Evolutionary conservation across 2,797 vertebrate species (phyloP), one percentile per base, ranked within the genome.

Genomic region (Pteronotus mesoamericanus): DNA sequence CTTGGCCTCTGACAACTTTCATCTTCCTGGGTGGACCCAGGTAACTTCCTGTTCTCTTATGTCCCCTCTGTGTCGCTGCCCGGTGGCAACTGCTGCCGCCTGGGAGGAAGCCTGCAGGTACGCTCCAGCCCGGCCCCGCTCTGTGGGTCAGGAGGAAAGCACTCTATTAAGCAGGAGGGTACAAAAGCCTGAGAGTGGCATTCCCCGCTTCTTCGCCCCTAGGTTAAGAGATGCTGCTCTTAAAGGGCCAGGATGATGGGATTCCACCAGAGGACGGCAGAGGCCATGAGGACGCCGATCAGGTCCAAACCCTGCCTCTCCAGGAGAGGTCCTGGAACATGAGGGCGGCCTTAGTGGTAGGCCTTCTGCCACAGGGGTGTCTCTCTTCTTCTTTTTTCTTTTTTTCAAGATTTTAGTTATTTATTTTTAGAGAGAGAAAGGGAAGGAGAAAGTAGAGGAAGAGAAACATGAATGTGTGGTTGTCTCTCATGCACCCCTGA

Each of bases 311-410:
- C 46, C 44, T 26, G 2, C 51, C 83, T 78, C 21, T 89, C 34
- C 11, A 7, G 42, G 37, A 72, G 37, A 15, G 3, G 48, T 16
- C 32, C 10, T 0, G 0, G n/a, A 66, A 29, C 10, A 26, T 0
- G 0, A 46, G 69, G 29, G 66, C 72, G 44, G 29, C 34, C 1
- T 15, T 34, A 8, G 22, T 7, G 12, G 18, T 5, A 51, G 51
- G 22, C 32, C 26, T 34, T 64, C 16, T 39, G 42, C 51, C 1
- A 2, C 0, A 14, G 19, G 10, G 44, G 7, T 11, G 55, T 59
- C 72, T 71, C 42, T n/a, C n/a, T n/a, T n/a, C n/a, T n/a, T n/a
- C n/a, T n/a, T n/a, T n/a, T n/a, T n/a, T n/a, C n/a, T n/a, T n/a
- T n/a, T n/a, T n/a, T n/a, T n/a, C n/a, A n/a, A n/a, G n/a, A n/a